These are phyloP conservation scores for Daubentonia madagascariensis DNA, from an alignment of 2,113 vertebrate genomes.

Conservation along the genomic window DNA sequence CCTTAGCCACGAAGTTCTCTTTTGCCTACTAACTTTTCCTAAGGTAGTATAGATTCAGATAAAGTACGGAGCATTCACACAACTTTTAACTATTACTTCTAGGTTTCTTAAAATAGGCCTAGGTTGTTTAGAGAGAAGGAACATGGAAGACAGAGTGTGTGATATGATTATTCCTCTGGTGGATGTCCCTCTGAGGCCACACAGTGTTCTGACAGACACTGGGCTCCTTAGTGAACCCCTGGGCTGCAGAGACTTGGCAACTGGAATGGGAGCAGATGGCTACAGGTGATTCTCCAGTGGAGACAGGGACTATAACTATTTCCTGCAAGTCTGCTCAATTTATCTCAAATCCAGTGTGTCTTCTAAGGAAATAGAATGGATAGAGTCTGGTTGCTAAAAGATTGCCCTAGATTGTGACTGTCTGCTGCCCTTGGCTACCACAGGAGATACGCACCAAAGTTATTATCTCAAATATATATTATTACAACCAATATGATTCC, in stretches of 20 bases:
- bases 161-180: not conserved
- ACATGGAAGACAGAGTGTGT: not conserved
- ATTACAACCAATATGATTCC: not conserved
- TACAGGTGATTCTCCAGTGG: not conserved
- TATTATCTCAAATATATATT: not conserved
- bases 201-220: not conserved
- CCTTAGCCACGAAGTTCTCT: not conserved
- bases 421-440: not conserved
- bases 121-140: not conserved
- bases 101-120: not conserved
- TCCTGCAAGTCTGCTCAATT: not conserved
- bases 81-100: not conserved
- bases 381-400: not conserved
- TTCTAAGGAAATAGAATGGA: not conserved
- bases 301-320: not conserved
- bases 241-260: not conserved
- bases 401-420: not conserved
- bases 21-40: not conserved
- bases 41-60: not conserved
- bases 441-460: not conserved
- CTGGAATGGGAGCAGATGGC: not conserved
- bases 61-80: not conserved
- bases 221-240: not conserved
- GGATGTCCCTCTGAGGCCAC: not conserved
- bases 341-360: not conserved